These are phyloP conservation scores for Lepidurus arcticus DNA, from an alignment of 1,140 invertebrate species.

Conservation along the genomic window DNA sequence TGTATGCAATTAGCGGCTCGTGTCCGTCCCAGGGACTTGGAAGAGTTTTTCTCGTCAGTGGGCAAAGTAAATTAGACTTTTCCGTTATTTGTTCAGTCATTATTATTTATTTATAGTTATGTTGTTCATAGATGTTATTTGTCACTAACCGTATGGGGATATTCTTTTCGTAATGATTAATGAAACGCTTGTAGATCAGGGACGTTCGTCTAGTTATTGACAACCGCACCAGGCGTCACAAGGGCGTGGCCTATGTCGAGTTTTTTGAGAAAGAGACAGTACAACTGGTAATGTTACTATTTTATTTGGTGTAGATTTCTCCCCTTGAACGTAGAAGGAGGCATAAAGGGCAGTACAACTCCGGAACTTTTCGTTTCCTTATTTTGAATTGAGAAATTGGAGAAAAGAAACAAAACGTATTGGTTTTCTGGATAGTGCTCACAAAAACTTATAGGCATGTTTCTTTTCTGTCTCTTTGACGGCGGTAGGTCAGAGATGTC, in stretches of 20 bases:
- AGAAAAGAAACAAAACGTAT: background rate
- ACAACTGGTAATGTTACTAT: constrained; percentile 61
- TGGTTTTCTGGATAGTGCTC: background rate
- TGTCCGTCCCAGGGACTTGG: constrained; percentile 89
- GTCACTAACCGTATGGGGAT: background rate
- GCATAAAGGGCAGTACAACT: background rate
- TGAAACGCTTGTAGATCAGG: background rate
- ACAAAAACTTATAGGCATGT: constrained; percentile 20
- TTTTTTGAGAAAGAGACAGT: constrained; percentile 98
- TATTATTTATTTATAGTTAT: background rate
- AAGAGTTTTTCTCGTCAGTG: constrained; percentile 98
- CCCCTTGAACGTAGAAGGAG: background rate
- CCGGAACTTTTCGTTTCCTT: background rate
- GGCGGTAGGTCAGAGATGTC: constrained; percentile 72
- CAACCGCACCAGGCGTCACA: constrained; percentile 77
- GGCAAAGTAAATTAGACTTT: constrained; percentile 64
- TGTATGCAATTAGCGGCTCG: constrained; percentile 94
- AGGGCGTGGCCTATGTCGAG: constrained; percentile 99
- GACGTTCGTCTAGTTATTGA: background rate
- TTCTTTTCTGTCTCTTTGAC: constrained; percentile 33
- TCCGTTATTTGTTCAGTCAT: background rate
- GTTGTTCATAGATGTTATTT: background rate
- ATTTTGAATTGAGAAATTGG: background rate
- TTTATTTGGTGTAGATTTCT: background rate
- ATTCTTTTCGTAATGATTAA: constrained; percentile 7